These are phyloP conservation scores for Scelioninae gen. 1 DNA, from an alignment of 2,888 invertebrate species.

Conservation along the genomic window DNA sequence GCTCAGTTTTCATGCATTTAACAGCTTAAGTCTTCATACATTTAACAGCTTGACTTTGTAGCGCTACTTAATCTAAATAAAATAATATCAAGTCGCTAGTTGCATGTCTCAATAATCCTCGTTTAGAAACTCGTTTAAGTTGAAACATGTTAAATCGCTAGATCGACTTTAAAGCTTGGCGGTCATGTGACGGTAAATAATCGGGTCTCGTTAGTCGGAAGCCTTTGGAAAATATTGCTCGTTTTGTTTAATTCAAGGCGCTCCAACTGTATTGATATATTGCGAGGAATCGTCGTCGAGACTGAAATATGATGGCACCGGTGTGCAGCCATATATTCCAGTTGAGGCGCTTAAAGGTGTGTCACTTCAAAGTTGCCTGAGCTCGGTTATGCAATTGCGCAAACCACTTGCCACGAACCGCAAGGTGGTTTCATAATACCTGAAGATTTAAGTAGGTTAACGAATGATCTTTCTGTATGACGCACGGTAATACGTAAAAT, in stretches of 20 bases:
- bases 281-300: constrained; percentile 21
- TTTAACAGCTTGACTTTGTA: too few species aligned
- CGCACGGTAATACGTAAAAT: too few species aligned
- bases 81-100: too few species aligned
- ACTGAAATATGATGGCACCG: constrained; percentile 32
- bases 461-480: too few species aligned
- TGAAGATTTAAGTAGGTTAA: too few species aligned
- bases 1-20: too few species aligned
- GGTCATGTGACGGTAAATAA: constrained; percentile 28
- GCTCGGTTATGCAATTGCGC: constrained; percentile 36
- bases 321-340: constrained; percentile 20
- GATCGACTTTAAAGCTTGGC: constrained; percentile 26
- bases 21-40: too few species aligned
- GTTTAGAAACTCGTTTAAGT: constrained; percentile 30
- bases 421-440: constrained; percentile 31
- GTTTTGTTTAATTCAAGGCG: constrained; percentile 27
- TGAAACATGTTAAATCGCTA: constrained; percentile 19
- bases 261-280: constrained; percentile 27
- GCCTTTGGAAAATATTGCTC: constrained; percentile 41
- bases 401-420: constrained; percentile 21
- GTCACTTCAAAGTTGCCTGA: constrained; percentile 15
- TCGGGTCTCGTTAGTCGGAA: constrained; percentile 40
- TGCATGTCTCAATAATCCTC: too few species aligned
- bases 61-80: too few species aligned
- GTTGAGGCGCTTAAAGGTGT: constrained; percentile 22